Evolutionary conservation across 2,888 invertebrate species (phyloP), one percentile per base, ranked within the genome.

Genomic region (Hoplodrina blanda): DNA sequence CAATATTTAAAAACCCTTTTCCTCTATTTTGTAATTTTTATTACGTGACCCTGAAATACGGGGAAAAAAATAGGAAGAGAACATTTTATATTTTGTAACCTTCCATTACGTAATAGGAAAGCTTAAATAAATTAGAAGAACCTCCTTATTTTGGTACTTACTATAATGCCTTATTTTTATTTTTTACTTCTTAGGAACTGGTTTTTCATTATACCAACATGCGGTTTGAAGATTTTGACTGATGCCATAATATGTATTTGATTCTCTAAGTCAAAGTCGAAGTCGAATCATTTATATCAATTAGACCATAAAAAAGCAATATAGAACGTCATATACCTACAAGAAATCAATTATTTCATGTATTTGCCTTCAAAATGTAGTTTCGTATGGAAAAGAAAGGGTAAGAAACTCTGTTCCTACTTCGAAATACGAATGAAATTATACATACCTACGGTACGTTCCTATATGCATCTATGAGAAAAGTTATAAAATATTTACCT

Each of bases 71-170:
- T 4, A 13, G 8, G 8, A 44, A 13, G 50, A 65, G n/a, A 44
- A 71, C 25, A 70, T 55, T 10, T 37, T 4, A n/a, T 46, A 37
- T 70, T 55, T 72, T 11, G 8, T 55, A 49, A 17, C 33, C 20
- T 19, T 72, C 20, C 30, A 20, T 55, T 73, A 50, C 20, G 30
- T 25, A 15, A 62, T 20, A 54, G 17, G n/a, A 57, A 37, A 20
- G 15, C 56, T 49, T 46, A 8, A 30, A 67, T 54, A 59, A 53
- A 67, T 53, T 17, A 20, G 41, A 11, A 37, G n/a, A 46, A 17
- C 17, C 46, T 13, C 11, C 25, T 33, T 73, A 44, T 46, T 50
- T 63, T 25, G 13, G 19, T 44, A 56, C 20, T 30, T 44, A 41
- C n/a, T 19, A 7, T 46, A 10, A 20, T 17, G 11, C 15, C 11